Conservation (phyloP, 2,113 vertebrate genomes). For the Anarhynchus alexandrinus region DNA sequence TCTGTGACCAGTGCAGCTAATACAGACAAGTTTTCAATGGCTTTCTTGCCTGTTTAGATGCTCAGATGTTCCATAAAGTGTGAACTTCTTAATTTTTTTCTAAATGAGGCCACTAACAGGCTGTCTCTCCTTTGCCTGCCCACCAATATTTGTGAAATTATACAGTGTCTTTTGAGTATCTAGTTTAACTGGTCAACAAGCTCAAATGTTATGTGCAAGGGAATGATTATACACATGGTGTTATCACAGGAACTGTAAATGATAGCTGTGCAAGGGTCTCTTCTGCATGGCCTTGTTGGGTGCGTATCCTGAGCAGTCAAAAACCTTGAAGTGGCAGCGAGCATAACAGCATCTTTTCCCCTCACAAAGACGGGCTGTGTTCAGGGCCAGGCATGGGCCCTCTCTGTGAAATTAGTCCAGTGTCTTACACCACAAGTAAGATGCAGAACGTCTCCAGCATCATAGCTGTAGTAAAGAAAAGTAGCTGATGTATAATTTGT, state of each 20-base stretch:
- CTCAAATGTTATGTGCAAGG: neutral
- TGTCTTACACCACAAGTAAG: neutral
- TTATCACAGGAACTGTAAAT: neutral
- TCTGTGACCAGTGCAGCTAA: neutral
- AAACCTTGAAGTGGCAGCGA: neutral
- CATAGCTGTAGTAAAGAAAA: neutral
- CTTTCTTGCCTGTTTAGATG: neutral
- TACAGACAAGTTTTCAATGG: neutral
- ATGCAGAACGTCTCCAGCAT: rapidly evolving
- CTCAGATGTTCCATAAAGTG: neutral
- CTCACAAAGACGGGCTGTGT: neutral
- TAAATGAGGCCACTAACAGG: neutral
- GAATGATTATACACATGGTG: neutral
- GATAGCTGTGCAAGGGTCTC: neutral
- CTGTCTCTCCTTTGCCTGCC: neutral
- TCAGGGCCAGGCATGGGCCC: neutral
- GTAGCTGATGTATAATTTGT: neutral
- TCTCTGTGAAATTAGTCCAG: neutral
- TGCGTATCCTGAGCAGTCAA: neutral
- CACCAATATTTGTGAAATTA: neutral
- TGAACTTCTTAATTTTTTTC: neutral
- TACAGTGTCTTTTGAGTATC: neutral
- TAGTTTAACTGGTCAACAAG: neutral
- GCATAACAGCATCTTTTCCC: neutral
- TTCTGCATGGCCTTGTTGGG: neutral